Evolutionary conservation across 2,797 vertebrate species (phyloP), one percentile per base, ranked within the genome.

Genomic region (Avahi laniger): DNA sequence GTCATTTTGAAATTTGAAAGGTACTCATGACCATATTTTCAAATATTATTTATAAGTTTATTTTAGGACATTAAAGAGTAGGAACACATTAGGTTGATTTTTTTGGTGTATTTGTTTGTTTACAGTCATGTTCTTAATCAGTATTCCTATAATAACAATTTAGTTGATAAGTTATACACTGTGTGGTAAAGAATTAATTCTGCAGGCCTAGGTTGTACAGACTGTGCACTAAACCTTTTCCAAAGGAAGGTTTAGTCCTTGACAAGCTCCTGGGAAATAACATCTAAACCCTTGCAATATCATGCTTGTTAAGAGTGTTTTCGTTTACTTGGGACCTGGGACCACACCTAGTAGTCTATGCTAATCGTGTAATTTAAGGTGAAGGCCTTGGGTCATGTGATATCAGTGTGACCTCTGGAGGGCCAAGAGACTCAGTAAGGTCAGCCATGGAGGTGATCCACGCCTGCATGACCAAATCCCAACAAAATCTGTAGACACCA

Each of bases 331-430:
- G 18, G n/a, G 20, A 6, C 12, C 20, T 57, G 35, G 35, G 38
- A 1, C n/a, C 10, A 46, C 8, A 69, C 1, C 2, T 54, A 1
- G 5, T 50, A 15, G 28, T 41, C 46, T 22, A 30, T n/a, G 2
- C 28, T 82, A 67, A 59, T 5, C 38, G 3, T 43, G 6, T 43
- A 7, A 46, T n/a, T 54, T 43, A 61, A 46, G 5, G 15, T 26
- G n/a, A 5, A 28, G 3, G 24, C 1, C 3, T 85, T 54, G 48
- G 5, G 20, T 9, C 28, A 26, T 1, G 18, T 24, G 11, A 5
- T 43, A 18, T 61, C 30, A 54, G 3, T 90, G 57, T 76, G 11
- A 76, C 41, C 41, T 41, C 41, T 41, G 41, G 41, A 41, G 5
- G 41, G 41, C 41, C 41, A 59, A 20, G n/a, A 43, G 14, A 22